Conservation (phyloP, 2,888 invertebrate species). For the Quadriops clusia region DNA sequence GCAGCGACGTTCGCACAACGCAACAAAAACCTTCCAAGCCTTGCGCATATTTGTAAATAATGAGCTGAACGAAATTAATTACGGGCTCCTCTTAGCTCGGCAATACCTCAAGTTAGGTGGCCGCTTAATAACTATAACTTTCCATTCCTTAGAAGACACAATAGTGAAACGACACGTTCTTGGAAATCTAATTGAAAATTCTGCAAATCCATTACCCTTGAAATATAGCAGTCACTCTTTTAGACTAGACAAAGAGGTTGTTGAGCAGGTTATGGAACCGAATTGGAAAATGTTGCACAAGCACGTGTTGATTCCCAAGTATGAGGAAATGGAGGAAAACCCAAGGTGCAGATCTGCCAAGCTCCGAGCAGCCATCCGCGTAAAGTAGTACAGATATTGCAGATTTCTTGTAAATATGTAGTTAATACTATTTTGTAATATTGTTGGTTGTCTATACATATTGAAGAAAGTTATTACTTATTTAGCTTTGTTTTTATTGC, state of each 20-base stretch:
- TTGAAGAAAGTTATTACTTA: no score
- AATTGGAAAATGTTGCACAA: constrained; percentile 72
- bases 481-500: no score
- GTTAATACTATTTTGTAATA: neutral
- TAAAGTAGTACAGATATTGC: constrained; percentile 41
- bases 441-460: no score
- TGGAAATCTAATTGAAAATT: constrained; percentile 61
- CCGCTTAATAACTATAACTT: constrained; percentile 68
- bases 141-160: constrained; percentile 89
- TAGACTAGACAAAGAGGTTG: constrained; percentile 46
- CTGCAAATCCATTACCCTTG: constrained; percentile 58
- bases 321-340: constrained; percentile 64
- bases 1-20: constrained; percentile 63
- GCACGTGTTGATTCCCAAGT: constrained; percentile 63
- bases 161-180: constrained; percentile 82
- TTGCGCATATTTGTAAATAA: constrained; percentile 92
- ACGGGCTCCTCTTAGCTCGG: constrained; percentile 68
- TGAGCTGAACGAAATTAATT: constrained; percentile 90
- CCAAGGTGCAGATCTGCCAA: constrained; percentile 84
- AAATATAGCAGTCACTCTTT: constrained; percentile 56
- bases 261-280: constrained; percentile 48
- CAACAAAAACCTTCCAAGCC: constrained; percentile 89
- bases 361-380: constrained; percentile 69
- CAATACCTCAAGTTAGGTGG: constrained; percentile 69
- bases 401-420: constrained; percentile 2